Percentiles rank a stretch among this genome's conserved stretches.
Evolutionary conservation across 2,888 invertebrate species (phyloP).

Genomic region (Megamerina dolium): DNA sequence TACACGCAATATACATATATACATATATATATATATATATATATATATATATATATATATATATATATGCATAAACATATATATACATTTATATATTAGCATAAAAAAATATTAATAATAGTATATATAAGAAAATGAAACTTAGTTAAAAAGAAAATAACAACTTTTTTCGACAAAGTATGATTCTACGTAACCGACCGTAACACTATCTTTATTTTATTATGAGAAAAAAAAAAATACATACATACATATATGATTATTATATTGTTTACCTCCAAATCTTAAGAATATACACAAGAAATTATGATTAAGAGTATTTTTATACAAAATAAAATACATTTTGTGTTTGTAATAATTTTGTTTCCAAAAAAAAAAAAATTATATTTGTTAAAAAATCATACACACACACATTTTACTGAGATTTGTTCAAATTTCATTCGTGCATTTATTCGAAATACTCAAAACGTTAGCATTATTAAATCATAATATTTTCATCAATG

Average conservation of each 20-base stretch:
- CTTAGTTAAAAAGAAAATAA: conserved; percentile 35
- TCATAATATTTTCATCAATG: no score
- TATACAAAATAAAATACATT: conserved; percentile 15
- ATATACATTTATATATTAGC: conserved; percentile 40
- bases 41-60: conserved; percentile 46
- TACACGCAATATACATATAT: no score
- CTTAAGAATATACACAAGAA: conserved; percentile 18
- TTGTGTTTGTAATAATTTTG: no score
- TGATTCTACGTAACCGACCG: conserved; percentile 19
- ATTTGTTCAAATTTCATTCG: no score
- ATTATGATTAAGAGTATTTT: conserved; percentile 17
- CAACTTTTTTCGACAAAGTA: conserved; percentile 23
- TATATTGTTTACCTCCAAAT: conserved; percentile 21
- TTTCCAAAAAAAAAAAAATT: no score
- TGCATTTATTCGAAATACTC: no score
- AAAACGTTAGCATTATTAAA: no score
- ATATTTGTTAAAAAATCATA: no score
- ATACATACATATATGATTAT: no score
- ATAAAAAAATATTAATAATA: conserved; percentile 45
- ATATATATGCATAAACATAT: no score
- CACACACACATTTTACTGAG: no score
- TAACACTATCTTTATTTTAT: conserved; percentile 7
- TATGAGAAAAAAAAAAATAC: neutral
- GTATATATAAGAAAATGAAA: conserved; percentile 38
- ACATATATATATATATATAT: conserved; percentile 39